Evolutionary conservation across 2,888 invertebrate species (phyloP), one percentile per base, ranked within the genome.

Genomic region (Heliconius cydno): DNA sequence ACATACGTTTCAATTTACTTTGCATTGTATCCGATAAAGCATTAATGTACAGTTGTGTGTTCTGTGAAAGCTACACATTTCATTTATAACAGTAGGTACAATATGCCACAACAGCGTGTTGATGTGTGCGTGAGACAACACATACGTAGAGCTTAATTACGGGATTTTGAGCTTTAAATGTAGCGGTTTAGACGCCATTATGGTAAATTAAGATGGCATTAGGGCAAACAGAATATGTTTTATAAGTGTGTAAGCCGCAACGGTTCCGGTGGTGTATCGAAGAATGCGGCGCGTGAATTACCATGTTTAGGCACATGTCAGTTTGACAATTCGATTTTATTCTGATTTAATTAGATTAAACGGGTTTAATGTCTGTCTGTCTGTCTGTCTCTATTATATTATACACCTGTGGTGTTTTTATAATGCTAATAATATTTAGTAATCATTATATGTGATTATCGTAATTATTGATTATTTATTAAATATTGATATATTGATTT

Each of bases 61-160:
- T 85, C 87, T 89, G 94, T 94, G 94, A 95, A 95, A 95, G 94
- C 94, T 93, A 94, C 93, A 94, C 94, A 93, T 94, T 94, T 94
- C 94, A 92, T 94, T 94, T 94, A 92, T 91, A 92, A 91, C 92
- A 90, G 90, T 92, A 91, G 89, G 91, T 93, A 94, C 92, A 93
- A 93, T 92, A 92, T 91, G 90, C 92, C 88, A 92, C 91, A 91
- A 90, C 91, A 90, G 91, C 90, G 71, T 75, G 67, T 38, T 30
- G 90, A 1, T 89, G 89, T 92, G 87, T 88, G 88, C 91, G 89
- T 92, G 92, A 91, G 93, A 89, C 90, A 83, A 84, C 82, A 84
- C 84, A 86, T 85, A 85, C 30, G 78, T 86, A 89, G 83, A 68
- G 66, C 75, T 76, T 81, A 46, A 67, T 78, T 81, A 80, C 30